Evolutionary conservation across 2,888 invertebrate species (phyloP).

Genomic region (Tortrix viridana): DNA sequence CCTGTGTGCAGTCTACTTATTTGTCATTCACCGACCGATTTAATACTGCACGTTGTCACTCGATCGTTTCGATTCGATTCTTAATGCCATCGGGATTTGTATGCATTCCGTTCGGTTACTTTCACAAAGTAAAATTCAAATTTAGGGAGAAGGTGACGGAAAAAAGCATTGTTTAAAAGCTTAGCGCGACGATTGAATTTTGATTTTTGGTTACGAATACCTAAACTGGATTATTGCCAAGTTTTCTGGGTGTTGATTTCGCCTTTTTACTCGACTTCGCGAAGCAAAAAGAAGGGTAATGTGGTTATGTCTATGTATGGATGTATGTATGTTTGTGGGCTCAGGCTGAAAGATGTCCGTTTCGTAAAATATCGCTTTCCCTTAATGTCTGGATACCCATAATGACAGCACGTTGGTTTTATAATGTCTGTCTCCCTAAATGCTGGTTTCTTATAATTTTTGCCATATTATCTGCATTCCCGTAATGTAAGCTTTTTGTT

Average conservation of each 20-base stretch:
- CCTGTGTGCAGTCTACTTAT: slow-evolving; percentile 10
- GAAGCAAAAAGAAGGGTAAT: too few species aligned
- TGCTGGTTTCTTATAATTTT: too few species aligned
- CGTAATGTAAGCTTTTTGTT: too few species aligned
- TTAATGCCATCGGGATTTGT: slow-evolving; percentile 26
- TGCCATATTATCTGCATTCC: too few species aligned
- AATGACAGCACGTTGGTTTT: too few species aligned
- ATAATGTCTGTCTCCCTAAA: too few species aligned
- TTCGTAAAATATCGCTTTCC: too few species aligned
- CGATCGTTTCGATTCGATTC: slow-evolving; percentile 26
- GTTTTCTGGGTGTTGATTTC: background rate
- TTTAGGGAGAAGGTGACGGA: slow-evolving; percentile 24
- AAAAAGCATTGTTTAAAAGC: slow-evolving; percentile 16
- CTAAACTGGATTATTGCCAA: slow-evolving; percentile 13
- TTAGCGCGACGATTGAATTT: slow-evolving; percentile 22
- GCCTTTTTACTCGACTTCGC: too few species aligned
- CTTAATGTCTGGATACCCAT: too few species aligned
- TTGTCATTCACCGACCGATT: slow-evolving; percentile 19
- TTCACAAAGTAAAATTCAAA: slow-evolving; percentile 29
- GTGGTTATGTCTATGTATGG: background rate
- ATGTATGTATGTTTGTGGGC: background rate
- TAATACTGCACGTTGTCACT: slow-evolving; percentile 22
- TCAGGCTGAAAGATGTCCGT: too few species aligned
- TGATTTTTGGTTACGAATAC: slow-evolving; percentile 13
- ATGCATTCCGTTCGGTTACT: slow-evolving; percentile 30